Percentiles rank a stretch among this genome's conserved stretches.
phyloP scores from a whole-genome alignment of 2,797 vertebrate species.

The Typhlichthys eigenmanni region DNA sequence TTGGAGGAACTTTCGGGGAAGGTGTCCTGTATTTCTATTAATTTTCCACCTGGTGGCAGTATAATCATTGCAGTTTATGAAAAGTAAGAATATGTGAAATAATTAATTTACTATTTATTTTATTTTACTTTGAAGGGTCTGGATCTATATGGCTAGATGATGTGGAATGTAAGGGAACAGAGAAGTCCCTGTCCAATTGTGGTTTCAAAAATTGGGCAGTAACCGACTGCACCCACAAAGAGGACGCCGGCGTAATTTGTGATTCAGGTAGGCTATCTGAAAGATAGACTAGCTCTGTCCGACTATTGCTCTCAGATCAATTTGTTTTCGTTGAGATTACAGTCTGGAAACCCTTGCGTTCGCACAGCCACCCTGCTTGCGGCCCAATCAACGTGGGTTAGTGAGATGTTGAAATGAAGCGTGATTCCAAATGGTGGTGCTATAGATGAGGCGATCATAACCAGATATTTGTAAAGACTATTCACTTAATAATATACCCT shows the following conservation, averaged over 20 bases:
- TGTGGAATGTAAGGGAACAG: constrained; percentile 68
- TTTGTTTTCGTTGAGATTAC: too few species aligned
- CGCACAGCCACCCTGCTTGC: too few species aligned
- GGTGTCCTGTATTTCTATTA: constrained; percentile 44
- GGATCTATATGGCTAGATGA: constrained; percentile 78
- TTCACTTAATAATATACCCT: too few species aligned
- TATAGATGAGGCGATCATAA: too few species aligned
- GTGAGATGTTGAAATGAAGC: too few species aligned
- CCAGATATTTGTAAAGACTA: too few species aligned
- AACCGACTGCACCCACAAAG: constrained; percentile 75
- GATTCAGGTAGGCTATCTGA: constrained; percentile 45
- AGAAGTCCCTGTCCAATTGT: constrained; percentile 64
- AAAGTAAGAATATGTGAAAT: not conserved
- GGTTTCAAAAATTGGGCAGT: constrained; percentile 65
- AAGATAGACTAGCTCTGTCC: not conserved
- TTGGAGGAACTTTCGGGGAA: constrained; percentile 57
- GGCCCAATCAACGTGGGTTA: too few species aligned
- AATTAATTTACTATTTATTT: not conserved
- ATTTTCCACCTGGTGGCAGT: constrained; percentile 55
- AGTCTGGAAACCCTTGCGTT: too few species aligned
- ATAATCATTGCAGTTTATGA: not conserved
- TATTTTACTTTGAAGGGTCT: constrained; percentile 37
- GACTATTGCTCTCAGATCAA: too few species aligned
- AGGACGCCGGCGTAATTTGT: constrained; percentile 74
- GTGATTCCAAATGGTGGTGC: too few species aligned